Conservation (phyloP, 2,888 invertebrate species). For the Pseudeuparius sepicola region DNA sequence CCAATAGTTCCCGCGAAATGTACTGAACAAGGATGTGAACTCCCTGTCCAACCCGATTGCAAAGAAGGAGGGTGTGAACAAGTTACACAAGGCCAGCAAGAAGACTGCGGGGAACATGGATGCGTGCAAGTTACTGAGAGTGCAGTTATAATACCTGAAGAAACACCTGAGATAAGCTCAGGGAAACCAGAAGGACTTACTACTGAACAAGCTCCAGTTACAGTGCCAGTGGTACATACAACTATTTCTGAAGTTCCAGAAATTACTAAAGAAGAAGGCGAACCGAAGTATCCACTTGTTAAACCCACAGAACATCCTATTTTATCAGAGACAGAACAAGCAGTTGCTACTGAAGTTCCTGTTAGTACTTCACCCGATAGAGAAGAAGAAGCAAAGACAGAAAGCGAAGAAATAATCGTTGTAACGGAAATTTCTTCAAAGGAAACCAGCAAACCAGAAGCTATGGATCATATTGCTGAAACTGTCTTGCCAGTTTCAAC, state of each 20-base stretch:
- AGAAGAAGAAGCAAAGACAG: constrained; percentile 11
- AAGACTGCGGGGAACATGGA: too few species aligned
- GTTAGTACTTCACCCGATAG: constrained; percentile 3
- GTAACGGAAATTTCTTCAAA: constrained; percentile 24
- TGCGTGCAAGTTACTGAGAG: too few species aligned
- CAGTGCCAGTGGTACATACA: too few species aligned
- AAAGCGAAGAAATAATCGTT: constrained; percentile 22
- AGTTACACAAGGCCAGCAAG: too few species aligned
- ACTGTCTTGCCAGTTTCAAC: too few species aligned
- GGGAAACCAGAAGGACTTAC: constrained; percentile 12
- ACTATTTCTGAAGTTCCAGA: too few species aligned
- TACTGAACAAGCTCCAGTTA: constrained; percentile 10
- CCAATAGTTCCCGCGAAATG: constrained; percentile 17
- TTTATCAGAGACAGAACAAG: not conserved
- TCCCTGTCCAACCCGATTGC: constrained; percentile 5
- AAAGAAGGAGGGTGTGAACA: constrained; percentile 14
- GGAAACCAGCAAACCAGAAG: constrained; percentile 25
- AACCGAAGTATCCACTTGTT: too few species aligned
- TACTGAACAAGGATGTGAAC: constrained; percentile 19
- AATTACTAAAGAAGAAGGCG: too few species aligned
- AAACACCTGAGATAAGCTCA: constrained; percentile 3
- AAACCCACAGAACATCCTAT: too few species aligned
- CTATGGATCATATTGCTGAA: constrained; percentile 28
- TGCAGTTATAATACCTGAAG: constrained; percentile 8
- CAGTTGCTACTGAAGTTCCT: not conserved